Base-by-base conservation (phyloP, 1,140 invertebrate species). In the Limonius californicus region DNA sequence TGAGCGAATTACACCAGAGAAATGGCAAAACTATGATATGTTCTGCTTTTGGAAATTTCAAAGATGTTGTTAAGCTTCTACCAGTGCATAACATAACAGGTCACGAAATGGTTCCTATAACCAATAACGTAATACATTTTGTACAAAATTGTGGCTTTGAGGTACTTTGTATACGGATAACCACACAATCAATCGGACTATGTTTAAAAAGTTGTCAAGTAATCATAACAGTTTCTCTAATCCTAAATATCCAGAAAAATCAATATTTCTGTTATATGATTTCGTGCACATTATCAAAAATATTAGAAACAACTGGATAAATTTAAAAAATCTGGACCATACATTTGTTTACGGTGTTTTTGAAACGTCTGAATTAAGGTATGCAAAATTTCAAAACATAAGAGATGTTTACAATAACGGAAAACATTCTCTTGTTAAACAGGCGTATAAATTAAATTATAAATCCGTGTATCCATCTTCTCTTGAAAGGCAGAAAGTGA, bases 361-460 rank as follows among this genome's bases (percentile, higher is more conserved):
- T 47, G 39, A 43, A 32, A 32, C 4, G 57, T 39, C 8, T 19
- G 2, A 43, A n/a, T n/a, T n/a, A n/a, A n/a, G n/a, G n/a, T n/a
- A n/a, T n/a, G n/a, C n/a, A n/a, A n/a, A n/a, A n/a, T 47, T 59
- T 19, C 11, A 42, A 19, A 11, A 61, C 45, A 20, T 53, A 15
- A 35, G 53, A 54, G 2, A 61, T 3, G 9, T 61, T 54, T 61
- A 61, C 23, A 9, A 61, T 35, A 12, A 12, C 6, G 50, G 55
- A 47, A 14, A 39, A 27, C 32, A 61, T 42, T 16, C n/a, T 55
- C 11, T 54, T 16, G 20, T 39, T 12, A 61, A 59, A 20, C n/a
- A 50, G 42, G 59, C 45, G 7, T 61, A 39, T 21, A 61, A 61
- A 61, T 18, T 61, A 30, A 53, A 27, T 39, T 30, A 50, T 23